These are phyloP conservation scores for Platichthys flesus DNA, from an alignment of 2,113 vertebrate species.

Conservation along the genomic window DNA sequence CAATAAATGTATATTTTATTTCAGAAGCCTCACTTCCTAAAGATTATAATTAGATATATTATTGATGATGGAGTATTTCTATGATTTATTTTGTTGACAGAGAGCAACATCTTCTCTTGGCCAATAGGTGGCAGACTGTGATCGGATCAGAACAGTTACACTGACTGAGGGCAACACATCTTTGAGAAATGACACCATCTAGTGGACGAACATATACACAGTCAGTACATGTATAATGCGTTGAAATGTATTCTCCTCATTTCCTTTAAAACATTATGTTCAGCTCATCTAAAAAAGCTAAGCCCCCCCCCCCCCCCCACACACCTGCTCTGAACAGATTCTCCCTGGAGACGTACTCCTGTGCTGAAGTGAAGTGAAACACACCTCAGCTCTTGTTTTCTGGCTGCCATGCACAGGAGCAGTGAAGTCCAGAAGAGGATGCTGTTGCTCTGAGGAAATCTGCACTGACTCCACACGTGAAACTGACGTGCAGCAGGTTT, in stretches of 20 bases:
- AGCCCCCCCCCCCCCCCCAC: no score
- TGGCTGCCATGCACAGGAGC: neutral
- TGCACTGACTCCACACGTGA: slow-evolving; percentile 1
- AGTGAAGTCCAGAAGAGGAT: slow-evolving; percentile 66
- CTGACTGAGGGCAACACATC: neutral
- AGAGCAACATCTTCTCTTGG: neutral
- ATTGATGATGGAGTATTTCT: neutral
- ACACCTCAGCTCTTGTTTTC: neutral
- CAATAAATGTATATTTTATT: neutral
- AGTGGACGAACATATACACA: slow-evolving; percentile 41
- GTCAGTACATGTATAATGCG: neutral
- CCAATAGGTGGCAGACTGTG: slow-evolving; percentile 44
- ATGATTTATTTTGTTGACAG: neutral
- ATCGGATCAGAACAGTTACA: slow-evolving; percentile 11
- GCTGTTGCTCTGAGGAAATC: slow-evolving; percentile 47
- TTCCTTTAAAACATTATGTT: neutral
- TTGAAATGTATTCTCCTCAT: neutral
- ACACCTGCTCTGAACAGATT: neutral
- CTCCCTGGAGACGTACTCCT: neutral
- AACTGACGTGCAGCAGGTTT: slow-evolving; percentile 11
- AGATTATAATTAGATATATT: neutral
- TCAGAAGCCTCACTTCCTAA: neutral
- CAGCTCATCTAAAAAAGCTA: neutral
- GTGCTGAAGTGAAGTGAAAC: neutral
- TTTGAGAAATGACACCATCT: slow-evolving; percentile 62